Base-by-base conservation (phyloP, 2,888 invertebrate genomes). In the Napeogenes inachia region DNA sequence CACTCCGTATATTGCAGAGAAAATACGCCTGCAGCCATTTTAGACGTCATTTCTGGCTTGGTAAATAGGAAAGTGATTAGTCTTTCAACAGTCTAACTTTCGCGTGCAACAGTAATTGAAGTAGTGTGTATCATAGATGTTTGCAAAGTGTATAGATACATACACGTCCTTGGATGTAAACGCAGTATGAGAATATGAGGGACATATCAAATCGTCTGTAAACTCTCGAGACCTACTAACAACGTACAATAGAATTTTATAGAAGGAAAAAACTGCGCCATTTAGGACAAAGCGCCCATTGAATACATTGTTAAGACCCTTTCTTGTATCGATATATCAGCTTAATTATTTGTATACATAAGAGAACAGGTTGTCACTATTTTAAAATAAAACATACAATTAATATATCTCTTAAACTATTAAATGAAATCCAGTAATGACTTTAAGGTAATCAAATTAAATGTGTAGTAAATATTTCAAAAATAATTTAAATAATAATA, bases 51-150 rank as follows among this genome's bases (percentile, higher is more conserved):
- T 73, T 74, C 71, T 74, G 70, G 72, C 69, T 67, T 69, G 69
- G 71, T 72, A 69, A 74, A 73, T 74, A 70, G 69, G 66, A 64
- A 70, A 71, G 72, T 74, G 72, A 75, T 75, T 74, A 74, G 70
- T 69, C 68, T 70, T 71, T 67, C 67, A 67, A 65, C 70, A 67
- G 68, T 65, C 65, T 67, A 70, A 69, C 70, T 70, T 72, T 71
- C 68, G 71, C 70, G 70, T 73, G 71, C 70, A 73, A 71, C 71
- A 71, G 70, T 72, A 71, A 73, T 70, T 72, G 72, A 71, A 71
- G 70, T 71, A 72, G 70, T 71, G 69, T 70, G 71, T 72, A 67
- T 65, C 62, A 69, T 64, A 66, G 57, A 30, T 13, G 59, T 63
- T 65, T 63, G 56, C 45, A 50, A 62, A 62, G 62, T 56, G 66